phyloP scores from a whole-genome alignment of 2,888 invertebrate genomes.

The Endotricha flammealis region DNA sequence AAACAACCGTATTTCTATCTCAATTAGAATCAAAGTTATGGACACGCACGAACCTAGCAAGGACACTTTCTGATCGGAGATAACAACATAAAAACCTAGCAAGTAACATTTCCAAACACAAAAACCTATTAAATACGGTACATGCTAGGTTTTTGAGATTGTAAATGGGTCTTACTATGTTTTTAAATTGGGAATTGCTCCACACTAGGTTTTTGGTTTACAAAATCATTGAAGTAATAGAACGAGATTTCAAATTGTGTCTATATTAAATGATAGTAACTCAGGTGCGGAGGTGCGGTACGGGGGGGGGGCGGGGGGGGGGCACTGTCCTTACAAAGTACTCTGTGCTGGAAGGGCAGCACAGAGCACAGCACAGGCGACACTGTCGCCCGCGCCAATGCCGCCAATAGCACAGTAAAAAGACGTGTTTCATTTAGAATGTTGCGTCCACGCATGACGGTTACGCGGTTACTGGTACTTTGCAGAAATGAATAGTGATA shows the following conservation, averaged over 20 bases:
- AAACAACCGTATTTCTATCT: constrained; percentile 13
- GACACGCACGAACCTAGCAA: constrained; percentile 14
- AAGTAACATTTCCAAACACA: constrained; percentile 10
- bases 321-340: not conserved
- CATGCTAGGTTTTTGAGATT: constrained; percentile 3
- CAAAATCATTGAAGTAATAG: constrained; percentile 1
- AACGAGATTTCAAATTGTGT: not conserved
- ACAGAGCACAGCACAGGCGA: too few relatives aligned
- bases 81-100: constrained; percentile 8
- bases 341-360: too few relatives aligned
- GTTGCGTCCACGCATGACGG: too few relatives aligned
- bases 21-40: constrained; percentile 12
- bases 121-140: constrained; percentile 10
- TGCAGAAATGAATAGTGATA: too few relatives aligned
- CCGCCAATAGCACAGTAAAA: too few relatives aligned
- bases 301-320: not conserved
- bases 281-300: not conserved
- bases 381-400: too few relatives aligned
- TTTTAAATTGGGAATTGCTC: constrained; percentile 3
- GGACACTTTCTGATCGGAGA: constrained; percentile 7
- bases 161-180: constrained; percentile 5
- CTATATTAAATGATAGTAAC: constrained; percentile 1
- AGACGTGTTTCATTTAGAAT: too few relatives aligned
- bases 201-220: constrained; percentile 1
- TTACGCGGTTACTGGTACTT: too few relatives aligned